phyloP scores from a whole-genome alignment of 2,888 invertebrate genomes.

The Podotricha telesiphe region DNA sequence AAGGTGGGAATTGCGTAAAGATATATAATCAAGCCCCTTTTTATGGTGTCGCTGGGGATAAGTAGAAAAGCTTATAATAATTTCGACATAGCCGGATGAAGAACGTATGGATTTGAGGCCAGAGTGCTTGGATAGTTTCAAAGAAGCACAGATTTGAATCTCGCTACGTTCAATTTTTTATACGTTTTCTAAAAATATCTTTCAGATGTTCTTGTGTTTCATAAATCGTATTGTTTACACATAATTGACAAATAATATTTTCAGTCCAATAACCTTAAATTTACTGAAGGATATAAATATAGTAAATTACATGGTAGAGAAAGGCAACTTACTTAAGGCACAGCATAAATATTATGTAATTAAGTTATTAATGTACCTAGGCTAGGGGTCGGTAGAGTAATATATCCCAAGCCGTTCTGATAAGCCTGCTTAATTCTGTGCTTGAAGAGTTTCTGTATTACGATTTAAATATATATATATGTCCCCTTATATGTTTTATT shows the following conservation, averaged over 20 bases:
- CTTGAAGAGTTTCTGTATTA: slow-evolving; percentile 7
- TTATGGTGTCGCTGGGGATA: too few species aligned
- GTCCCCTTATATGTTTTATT: not conserved
- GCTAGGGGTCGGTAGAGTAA: slow-evolving; percentile 19
- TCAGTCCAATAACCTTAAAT: not conserved
- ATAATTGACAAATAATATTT: not conserved
- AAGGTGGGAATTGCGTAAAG: too few species aligned
- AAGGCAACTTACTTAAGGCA: slow-evolving; percentile 10
- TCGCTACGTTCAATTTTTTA: too few species aligned
- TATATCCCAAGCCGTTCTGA: slow-evolving; percentile 21
- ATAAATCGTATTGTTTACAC: too few species aligned
- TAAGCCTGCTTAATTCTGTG: slow-evolving; percentile 30
- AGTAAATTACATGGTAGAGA: not conserved
- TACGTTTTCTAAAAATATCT: too few species aligned
- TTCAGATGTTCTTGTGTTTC: too few species aligned
- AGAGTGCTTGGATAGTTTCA: too few species aligned
- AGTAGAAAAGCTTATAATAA: too few species aligned
- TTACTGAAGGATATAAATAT: not conserved
- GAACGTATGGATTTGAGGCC: too few species aligned
- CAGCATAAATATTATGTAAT: slow-evolving; percentile 32
- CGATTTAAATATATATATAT: not conserved
- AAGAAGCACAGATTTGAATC: too few species aligned
- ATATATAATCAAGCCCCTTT: too few species aligned
- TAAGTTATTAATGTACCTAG: slow-evolving; percentile 27
- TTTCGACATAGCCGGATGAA: too few species aligned